phyloP scores from a whole-genome alignment of 2,797 vertebrate genomes.

The Sebastes elongatus region DNA sequence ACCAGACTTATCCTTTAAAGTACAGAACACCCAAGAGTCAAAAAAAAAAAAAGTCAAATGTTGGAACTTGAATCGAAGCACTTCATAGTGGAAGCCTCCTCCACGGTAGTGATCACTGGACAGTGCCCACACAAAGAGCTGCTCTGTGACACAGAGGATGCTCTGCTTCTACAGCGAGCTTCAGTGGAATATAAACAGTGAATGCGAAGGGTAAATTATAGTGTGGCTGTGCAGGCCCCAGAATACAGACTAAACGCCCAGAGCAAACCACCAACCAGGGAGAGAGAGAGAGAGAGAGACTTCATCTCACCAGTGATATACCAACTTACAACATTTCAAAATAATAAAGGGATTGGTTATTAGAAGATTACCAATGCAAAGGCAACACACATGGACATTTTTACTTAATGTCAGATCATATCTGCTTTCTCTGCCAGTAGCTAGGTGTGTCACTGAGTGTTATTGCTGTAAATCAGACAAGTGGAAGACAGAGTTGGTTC shows the following conservation, averaged over 20 bases:
- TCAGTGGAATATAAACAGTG: constrained; percentile 51
- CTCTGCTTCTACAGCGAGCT: constrained; percentile 31
- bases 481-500: constrained; percentile 8
- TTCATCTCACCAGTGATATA: background rate
- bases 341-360: background rate
- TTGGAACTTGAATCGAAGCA: background rate
- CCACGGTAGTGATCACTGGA: background rate
- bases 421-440: background rate
- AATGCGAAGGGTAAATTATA: constrained; percentile 67
- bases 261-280: constrained; percentile 53
- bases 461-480: background rate
- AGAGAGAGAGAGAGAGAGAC: background rate
- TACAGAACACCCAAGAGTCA: background rate
- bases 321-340: background rate
- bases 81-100: background rate
- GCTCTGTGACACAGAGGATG: constrained; percentile 22
- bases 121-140: constrained; percentile 19
- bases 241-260: constrained; percentile 61
- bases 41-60: background rate
- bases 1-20: background rate
- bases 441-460: background rate
- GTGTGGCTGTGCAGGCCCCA: constrained; percentile 51
- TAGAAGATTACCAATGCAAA: background rate
- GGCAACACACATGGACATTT: too few relatives aligned
- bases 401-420: background rate